Evolutionary conservation across 2,113 vertebrate species (phyloP).

Genomic region (Phalacrocorax pelagicus): DNA sequence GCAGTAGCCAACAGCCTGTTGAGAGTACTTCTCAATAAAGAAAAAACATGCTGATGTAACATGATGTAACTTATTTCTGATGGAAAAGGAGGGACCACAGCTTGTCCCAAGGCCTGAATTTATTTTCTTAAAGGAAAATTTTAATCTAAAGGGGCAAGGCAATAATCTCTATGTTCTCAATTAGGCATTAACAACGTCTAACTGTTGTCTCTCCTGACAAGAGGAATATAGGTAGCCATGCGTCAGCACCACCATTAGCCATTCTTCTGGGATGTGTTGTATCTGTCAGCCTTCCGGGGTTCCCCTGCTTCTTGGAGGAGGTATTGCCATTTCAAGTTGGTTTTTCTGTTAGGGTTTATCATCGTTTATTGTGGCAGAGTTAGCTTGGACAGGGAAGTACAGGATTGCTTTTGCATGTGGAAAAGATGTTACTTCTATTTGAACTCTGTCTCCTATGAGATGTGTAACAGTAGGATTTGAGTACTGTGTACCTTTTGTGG

Average conservation of each 20-base stretch:
- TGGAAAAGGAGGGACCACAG: background rate
- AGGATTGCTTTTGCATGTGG: background rate
- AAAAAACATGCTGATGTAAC: background rate
- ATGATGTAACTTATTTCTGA: background rate
- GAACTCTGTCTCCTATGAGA: background rate
- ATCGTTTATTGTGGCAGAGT: background rate
- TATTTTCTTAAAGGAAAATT: background rate
- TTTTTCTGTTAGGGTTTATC: background rate
- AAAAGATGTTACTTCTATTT: background rate
- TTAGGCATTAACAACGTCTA: background rate
- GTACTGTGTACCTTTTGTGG: background rate
- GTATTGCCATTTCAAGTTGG: background rate
- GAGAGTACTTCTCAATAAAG: background rate
- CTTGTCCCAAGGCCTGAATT: background rate
- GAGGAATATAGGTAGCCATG: background rate
- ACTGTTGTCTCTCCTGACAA: background rate
- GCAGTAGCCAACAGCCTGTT: background rate
- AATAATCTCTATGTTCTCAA: background rate
- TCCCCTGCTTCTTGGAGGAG: background rate
- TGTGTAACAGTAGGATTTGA: background rate
- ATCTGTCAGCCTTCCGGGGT: background rate
- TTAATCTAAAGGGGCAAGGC: background rate
- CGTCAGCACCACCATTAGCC: background rate
- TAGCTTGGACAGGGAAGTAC: background rate
- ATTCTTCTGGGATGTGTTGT: background rate